Base-by-base conservation (phyloP, 2,888 invertebrate genomes). In the Aspidapion aeneum region DNA sequence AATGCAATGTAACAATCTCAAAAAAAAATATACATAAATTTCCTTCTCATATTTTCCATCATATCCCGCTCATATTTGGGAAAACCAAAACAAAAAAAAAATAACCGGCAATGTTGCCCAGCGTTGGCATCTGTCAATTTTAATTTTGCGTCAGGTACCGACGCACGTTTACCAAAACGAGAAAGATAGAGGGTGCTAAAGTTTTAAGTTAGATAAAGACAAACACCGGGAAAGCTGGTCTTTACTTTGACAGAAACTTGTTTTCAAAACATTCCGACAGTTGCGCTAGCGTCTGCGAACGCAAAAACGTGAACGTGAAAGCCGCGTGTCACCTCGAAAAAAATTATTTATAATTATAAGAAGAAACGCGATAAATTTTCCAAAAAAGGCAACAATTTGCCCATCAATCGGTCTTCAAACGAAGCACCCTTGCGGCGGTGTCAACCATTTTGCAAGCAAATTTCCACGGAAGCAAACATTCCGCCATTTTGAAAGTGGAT, bases 251-350 rank as follows among this genome's bases (percentile, higher is more conserved):
- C 35, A 35, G 12, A 35, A 35, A 35, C n/a, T 7, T 12, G 35
- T 35, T 35, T 35, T 35, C 35, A 35, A 35, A 35, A 35, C 35
- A 35, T 35, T 35, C 35, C 35, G 35, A 12, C 12, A 35, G 35
- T 35, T 35, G 35, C 35, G 35, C 35, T 35, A 35, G 35, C 35
- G 35, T 35, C 35, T 35, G 35, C 35, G 35, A 35, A 35, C 35
- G 35, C 35, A 12, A 35, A 57, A 57, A 35, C 35, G 35, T 35
- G 35, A 35, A 79, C 80, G 80, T 80, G 80, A 80, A 78, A 80
- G 80, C 80, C 80, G 80, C 80, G 81, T 81, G 81, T 81, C 80
- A 80, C 75, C 79, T 79, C 77, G 75, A 74, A 76, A 75, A 75
- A 74, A 72, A 76, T 72, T 77, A 74, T 73, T 74, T 74, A 74